Conservation (phyloP, 1,140 invertebrate species). For the Drosophila littoralis region DNA sequence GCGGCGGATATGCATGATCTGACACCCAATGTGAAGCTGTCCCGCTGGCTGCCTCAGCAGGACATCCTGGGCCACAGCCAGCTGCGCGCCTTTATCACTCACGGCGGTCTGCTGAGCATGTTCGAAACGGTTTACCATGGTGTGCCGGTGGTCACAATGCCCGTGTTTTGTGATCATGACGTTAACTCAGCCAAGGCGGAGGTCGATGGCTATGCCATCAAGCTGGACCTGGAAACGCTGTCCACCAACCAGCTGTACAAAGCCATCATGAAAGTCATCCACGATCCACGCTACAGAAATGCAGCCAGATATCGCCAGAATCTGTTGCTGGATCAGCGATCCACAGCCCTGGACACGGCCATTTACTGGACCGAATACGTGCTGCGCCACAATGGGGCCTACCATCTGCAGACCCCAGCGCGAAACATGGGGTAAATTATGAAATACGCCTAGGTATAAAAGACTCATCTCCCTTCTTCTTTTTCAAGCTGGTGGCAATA, state of each 20-base stretch:
- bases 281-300: conserved; percentile 85
- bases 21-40: conserved; percentile 89
- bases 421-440: conserved; percentile 85
- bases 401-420: conserved; percentile 87
- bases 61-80: conserved; percentile 91
- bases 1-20: conserved; percentile 88
- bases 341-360: conserved; percentile 87
- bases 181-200: conserved; percentile 91
- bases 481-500: conserved; percentile 76
- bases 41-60: conserved; percentile 92
- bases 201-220: conserved; percentile 87
- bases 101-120: conserved; percentile 92
- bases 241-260: conserved; percentile 84
- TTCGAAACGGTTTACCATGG: conserved; percentile 93
- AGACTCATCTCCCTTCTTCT: neutral
- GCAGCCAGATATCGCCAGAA: conserved; percentile 85
- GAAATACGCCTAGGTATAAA: neutral
- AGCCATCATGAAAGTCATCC: conserved; percentile 85
- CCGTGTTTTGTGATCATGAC: conserved; percentile 92
- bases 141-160: conserved; percentile 90
- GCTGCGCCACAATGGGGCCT: conserved; percentile 88
- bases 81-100: conserved; percentile 91
- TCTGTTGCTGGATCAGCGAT: conserved; percentile 88
- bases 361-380: conserved; percentile 91
- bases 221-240: conserved; percentile 85